These are phyloP conservation scores for Meta bourneti DNA, from an alignment of 2,888 invertebrate species.

Conservation along the genomic window DNA sequence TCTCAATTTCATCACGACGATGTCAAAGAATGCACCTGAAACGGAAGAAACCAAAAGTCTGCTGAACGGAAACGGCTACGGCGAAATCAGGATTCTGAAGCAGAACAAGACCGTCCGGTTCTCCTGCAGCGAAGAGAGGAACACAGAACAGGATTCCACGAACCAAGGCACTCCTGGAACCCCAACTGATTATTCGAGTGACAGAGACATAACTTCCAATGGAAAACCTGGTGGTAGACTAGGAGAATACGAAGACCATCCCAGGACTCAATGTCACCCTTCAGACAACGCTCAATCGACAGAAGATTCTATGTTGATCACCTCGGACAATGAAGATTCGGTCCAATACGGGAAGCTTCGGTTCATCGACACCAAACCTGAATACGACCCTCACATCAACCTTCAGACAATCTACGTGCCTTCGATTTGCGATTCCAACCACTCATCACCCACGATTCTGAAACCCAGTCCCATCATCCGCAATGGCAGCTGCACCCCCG, in stretches of 20 bases:
- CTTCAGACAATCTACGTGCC: constrained; percentile 40
- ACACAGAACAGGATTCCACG: not conserved
- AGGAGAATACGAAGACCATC: not conserved
- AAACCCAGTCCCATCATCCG: not conserved
- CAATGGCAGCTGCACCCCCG: not conserved
- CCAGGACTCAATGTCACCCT: not conserved
- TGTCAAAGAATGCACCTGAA: constrained; percentile 23
- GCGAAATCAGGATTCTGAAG: not conserved
- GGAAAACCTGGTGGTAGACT: not conserved
- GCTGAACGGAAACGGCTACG: constrained; percentile 4
- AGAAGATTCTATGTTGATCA: not conserved
- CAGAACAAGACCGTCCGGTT: constrained; percentile 58
- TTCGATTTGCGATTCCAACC: not conserved
- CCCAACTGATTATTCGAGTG: not conserved
- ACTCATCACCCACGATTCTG: not conserved
- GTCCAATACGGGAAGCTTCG: constrained; percentile 37
- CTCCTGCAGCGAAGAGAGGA: constrained; percentile 2
- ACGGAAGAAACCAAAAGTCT: constrained; percentile 58
- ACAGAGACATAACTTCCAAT: not conserved
- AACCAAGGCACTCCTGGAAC: not conserved
- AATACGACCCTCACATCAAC: constrained; percentile 69
- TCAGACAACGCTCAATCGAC: not conserved
- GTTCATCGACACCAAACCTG: constrained; percentile 31
- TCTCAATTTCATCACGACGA: constrained; percentile 63
- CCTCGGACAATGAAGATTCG: constrained; percentile 35